Conservation (phyloP, 2,888 invertebrate species). For the Diplazon laetatorius region DNA sequence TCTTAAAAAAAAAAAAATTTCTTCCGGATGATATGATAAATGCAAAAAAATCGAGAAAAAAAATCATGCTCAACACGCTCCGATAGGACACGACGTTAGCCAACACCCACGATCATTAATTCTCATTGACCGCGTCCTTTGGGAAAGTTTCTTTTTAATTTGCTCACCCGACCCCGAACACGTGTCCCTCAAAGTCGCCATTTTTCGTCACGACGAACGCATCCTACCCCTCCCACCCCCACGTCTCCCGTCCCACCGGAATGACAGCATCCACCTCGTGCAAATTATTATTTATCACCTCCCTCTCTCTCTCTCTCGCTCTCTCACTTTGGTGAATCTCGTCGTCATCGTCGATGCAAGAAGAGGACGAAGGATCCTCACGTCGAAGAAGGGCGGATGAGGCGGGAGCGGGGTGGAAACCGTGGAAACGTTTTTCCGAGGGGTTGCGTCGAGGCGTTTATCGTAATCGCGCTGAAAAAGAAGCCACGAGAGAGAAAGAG, state of each 20-base stretch:
- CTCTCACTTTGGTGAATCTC: no score
- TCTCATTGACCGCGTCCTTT: slow-evolving; percentile 16
- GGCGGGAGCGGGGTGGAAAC: slow-evolving; percentile 14
- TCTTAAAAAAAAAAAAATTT: no score
- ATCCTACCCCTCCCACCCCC: no score
- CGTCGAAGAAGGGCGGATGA: neutral
- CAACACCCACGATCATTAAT: neutral
- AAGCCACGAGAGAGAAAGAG: slow-evolving; percentile 1
- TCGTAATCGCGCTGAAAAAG: slow-evolving; percentile 57
- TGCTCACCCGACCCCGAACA: slow-evolving; percentile 15
- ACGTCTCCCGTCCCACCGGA: no score
- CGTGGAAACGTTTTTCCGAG: neutral
- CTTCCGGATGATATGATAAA: no score
- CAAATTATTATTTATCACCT: slow-evolving; percentile 58
- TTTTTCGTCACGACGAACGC: slow-evolving; percentile 3
- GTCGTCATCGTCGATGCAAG: slow-evolving; percentile 17
- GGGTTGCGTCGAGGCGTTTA: slow-evolving; percentile 24
- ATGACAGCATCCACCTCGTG: slow-evolving; percentile 24
- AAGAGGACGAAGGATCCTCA: neutral
- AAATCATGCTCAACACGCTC: no score
- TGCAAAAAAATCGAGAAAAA: no score
- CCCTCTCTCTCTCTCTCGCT: no score
- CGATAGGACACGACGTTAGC: neutral
- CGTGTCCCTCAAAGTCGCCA: neutral
- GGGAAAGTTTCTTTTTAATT: slow-evolving; percentile 37